Percentiles rank a stretch among this genome's conserved stretches.
Evolutionary conservation across 2,888 invertebrate genomes (phyloP).

Genomic region (Erynnis tages): DNA sequence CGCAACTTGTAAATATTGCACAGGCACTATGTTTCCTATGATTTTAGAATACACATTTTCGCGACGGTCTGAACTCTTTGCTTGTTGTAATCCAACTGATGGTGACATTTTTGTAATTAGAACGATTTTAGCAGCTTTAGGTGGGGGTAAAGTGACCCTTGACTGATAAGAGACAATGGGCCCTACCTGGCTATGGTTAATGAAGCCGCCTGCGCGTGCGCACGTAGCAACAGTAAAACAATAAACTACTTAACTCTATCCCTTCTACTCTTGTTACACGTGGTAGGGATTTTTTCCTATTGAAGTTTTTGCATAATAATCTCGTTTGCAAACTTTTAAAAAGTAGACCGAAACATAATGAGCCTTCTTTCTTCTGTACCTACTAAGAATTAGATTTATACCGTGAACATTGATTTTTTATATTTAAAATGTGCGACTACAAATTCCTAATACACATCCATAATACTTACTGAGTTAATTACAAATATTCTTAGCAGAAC

Average conservation of each 20-base stretch:
- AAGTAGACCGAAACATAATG: too few species aligned
- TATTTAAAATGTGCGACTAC: too few species aligned
- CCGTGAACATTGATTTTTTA: too few species aligned
- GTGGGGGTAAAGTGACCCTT: conserved; percentile 24
- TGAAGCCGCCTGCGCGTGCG: conserved; percentile 16
- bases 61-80: background rate
- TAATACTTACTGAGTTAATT: too few species aligned
- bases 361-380: too few species aligned
- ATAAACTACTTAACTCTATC: background rate
- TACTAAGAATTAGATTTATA: too few species aligned
- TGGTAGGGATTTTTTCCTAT: background rate
- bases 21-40: too few species aligned
- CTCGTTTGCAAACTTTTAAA: background rate
- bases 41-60: too few species aligned
- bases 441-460: too few species aligned
- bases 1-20: background rate
- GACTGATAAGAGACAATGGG: conserved; percentile 24
- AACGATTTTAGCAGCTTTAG: background rate
- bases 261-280: background rate
- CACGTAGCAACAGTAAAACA: background rate
- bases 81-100: conserved; percentile 8
- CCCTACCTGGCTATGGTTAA: conserved; percentile 6
- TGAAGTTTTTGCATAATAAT: conserved; percentile 4
- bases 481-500: too few species aligned
- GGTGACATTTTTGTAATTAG: conserved; percentile 13